These are phyloP conservation scores for Spongilla lacustris DNA, from an alignment of 37 sponge, comb jelly and placozoan species.

Conservation along the genomic window DNA sequence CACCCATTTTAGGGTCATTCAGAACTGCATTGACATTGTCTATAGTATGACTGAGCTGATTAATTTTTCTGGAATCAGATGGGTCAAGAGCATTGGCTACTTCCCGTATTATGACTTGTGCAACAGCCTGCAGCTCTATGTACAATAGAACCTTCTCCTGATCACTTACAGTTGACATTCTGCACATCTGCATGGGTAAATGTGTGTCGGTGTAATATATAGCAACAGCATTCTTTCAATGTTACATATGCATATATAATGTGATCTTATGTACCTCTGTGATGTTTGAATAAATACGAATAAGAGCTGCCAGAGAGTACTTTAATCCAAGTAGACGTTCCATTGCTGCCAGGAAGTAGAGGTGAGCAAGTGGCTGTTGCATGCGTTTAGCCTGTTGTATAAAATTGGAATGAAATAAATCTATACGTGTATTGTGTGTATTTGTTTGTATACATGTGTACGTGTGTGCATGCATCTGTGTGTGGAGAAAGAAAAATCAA, in stretches of 20 bases:
- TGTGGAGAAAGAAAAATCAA: too few species aligned
- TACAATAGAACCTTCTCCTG: conserved; percentile 53
- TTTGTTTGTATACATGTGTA: neutral
- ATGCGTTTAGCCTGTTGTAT: conserved; percentile 43
- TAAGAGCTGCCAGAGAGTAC: too few species aligned
- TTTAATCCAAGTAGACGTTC: conserved; percentile 72
- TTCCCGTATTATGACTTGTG: conserved; percentile 57
- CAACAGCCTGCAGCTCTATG: conserved; percentile 85
- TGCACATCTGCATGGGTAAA: too few species aligned
- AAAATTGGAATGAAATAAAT: too few species aligned
- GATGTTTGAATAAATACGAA: too few species aligned
- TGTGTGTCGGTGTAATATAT: too few species aligned
- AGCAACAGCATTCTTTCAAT: too few species aligned
- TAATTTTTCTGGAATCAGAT: conserved; percentile 1
- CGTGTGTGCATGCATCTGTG: too few species aligned
- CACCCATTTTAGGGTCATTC: conserved; percentile 58
- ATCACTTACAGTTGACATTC: too few species aligned
- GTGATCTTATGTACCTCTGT: too few species aligned
- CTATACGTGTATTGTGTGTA: too few species aligned
- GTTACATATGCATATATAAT: too few species aligned
- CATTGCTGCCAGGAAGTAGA: conserved; percentile 80
- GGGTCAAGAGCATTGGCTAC: conserved; percentile 43
- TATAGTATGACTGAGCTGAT: neutral
- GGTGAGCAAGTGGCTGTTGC: conserved; percentile 87
- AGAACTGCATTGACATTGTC: conserved; percentile 40